Percentiles rank a stretch among this genome's conserved stretches.
Evolutionary conservation across 2,888 invertebrate genomes (phyloP).

Genomic region (Iselma pallidipennis): DNA sequence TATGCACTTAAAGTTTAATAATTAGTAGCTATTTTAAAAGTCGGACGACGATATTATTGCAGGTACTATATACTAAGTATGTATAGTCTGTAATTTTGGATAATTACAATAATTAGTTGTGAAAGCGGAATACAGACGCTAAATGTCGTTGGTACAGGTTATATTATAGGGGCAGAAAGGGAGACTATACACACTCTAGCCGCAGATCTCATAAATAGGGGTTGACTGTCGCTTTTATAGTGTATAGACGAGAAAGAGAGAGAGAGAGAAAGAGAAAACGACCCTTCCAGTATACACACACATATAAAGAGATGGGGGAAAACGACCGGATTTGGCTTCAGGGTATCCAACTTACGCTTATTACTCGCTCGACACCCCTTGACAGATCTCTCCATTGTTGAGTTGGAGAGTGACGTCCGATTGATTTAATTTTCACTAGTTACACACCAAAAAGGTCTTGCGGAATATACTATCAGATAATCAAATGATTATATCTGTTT

Average conservation of each 20-base stretch:
- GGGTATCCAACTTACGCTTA: slow-evolving; percentile 28
- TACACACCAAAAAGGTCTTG: not conserved
- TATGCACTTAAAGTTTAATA: slow-evolving; percentile 20
- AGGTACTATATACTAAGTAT: slow-evolving; percentile 16
- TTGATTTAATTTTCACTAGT: slow-evolving; percentile 7
- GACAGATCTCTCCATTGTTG: not conserved
- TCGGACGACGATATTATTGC: slow-evolving; percentile 16
- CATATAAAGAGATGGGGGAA: slow-evolving; percentile 2
- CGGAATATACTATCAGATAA: too few relatives aligned
- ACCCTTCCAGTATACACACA: not conserved
- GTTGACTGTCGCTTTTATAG: not conserved
- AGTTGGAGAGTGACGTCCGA: not conserved
- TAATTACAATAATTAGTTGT: slow-evolving; percentile 28
- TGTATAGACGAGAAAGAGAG: not conserved
- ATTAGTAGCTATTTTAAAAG: slow-evolving; percentile 16
- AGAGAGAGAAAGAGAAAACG: not conserved
- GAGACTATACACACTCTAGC: not conserved
- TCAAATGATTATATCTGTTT: too few relatives aligned
- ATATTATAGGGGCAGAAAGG: not conserved
- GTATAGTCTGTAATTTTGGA: slow-evolving; percentile 20
- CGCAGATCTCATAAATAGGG: not conserved
- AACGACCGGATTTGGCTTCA: slow-evolving; percentile 18
- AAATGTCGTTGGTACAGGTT: slow-evolving; percentile 28
- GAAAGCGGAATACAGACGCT: slow-evolving; percentile 28
- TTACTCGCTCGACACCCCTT: slow-evolving; percentile 31